These are phyloP conservation scores for Calameuta filiformis DNA, from an alignment of 2,888 invertebrate species.

Conservation along the genomic window DNA sequence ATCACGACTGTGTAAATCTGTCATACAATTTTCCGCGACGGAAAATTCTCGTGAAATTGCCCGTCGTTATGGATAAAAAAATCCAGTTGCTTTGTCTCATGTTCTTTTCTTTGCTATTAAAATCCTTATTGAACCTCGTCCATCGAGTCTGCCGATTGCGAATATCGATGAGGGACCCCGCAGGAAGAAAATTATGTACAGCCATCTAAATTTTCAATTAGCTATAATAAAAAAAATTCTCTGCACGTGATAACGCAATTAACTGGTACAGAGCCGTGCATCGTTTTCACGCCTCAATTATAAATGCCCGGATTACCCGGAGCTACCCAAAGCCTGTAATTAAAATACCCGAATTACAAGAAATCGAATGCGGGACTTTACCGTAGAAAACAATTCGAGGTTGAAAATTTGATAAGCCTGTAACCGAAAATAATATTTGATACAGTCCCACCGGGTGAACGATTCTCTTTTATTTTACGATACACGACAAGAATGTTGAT, in stretches of 20 bases:
- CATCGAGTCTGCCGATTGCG: neutral
- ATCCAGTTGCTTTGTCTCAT: neutral
- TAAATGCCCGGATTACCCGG: neutral
- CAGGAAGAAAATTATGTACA: neutral
- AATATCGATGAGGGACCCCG: neutral
- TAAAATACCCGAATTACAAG: neutral
- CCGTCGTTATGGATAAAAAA: neutral
- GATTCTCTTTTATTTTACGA: neutral
- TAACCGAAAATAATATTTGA: neutral
- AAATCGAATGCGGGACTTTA: neutral
- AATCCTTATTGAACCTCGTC: neutral
- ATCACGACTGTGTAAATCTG: neutral
- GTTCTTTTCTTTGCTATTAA: neutral
- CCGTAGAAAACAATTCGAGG: neutral
- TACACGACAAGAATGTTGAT: neutral
- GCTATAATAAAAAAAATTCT: neutral
- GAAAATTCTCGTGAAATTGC: neutral
- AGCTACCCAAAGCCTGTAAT: neutral
- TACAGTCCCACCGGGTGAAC: neutral
- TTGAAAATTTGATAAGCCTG: neutral
- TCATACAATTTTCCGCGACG: neutral
- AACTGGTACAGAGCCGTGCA: neutral
- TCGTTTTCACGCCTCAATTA: neutral
- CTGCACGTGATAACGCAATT: neutral
- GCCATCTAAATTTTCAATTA: neutral